Evolutionary conservation across 2,113 vertebrate species (phyloP).

Genomic region (Puffinus mauretanicus): DNA sequence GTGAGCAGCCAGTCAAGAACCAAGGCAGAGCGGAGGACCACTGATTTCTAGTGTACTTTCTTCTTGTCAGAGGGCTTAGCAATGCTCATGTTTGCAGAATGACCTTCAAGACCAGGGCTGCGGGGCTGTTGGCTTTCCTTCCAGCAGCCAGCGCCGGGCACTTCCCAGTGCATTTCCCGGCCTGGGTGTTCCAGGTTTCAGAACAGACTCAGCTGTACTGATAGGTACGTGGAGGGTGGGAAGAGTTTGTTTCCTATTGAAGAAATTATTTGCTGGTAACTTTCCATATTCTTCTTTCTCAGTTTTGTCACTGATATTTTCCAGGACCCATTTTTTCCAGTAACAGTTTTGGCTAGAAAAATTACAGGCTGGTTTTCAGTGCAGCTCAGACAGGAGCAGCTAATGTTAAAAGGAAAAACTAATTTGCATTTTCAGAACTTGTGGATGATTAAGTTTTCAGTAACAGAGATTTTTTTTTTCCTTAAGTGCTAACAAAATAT

Average conservation of each 20-base stretch:
- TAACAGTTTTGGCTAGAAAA: slow-evolving; percentile 8
- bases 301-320: slow-evolving; percentile 56
- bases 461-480: background rate
- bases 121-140: background rate
- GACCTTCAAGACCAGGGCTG: background rate
- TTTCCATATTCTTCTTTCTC: slow-evolving; percentile 36
- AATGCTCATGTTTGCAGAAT: background rate
- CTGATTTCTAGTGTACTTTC: background rate
- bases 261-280: slow-evolving; percentile 31
- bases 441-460: background rate
- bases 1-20: background rate
- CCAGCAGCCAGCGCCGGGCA: fast-evolving
- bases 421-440: slow-evolving; percentile 19
- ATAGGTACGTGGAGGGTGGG: background rate
- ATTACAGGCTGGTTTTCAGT: background rate
- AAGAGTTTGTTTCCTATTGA: slow-evolving; percentile 2
- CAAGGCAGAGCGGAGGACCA: background rate
- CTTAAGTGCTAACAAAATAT: slow-evolving; percentile 26
- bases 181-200: background rate
- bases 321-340: slow-evolving; percentile 5
- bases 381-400: slow-evolving; percentile 6
- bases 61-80: background rate
- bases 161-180: background rate
- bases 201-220: background rate
- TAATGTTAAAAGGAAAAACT: background rate